Evolutionary conservation across 92 coral and sea anemone genomes (phyloP), one percentile per base, ranked within the genome.

Genomic region (Phymanthus crucifer): DNA sequence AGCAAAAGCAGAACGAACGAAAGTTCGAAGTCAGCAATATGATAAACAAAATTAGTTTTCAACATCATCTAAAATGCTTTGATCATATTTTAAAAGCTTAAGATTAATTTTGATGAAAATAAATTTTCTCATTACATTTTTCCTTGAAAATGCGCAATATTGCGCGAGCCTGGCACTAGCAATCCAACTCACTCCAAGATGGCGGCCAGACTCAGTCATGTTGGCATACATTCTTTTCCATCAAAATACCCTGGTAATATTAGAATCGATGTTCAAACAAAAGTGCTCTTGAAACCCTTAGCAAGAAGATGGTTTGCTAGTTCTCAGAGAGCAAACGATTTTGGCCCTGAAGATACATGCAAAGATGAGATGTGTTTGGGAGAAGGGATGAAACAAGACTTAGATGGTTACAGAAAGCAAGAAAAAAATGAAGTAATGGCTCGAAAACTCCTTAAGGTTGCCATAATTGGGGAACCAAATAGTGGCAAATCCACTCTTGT

Each of bases 401-500:
- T 29, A 18, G 0, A 32, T 17, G 29, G 24, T 69, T 26, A 32
- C 18, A 24, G 35, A 69, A 69, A 34, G 73, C 17, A 34, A 58
- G 45, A 21, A 23, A 40, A 77, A 77, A 40, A 9, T 31, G 75
- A 47, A 32, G 79, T 21, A 14, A 31, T 81, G 68, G 75, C 77
- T n/a, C 80, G 84, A 21, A 87, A 81, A 78, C 84, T 95, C 26
- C 72, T 96, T 18, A 88, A 87, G 75, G 96, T 96, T 52, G 98
- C 98, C 8, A 78, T 96, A 10, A 93, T 96, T 52, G 99, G 99
- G 14, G 99, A 96, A 69, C 92, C 97, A 35, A 96, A 96, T 76
- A 88, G 99, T 73, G 99, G 99, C 0, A 96, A 96, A 85, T 96
- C 99, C 13, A 96, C 99, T 1, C 91, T 96, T 46, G 90, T 97